Evolutionary conservation across 2,888 invertebrate genomes (phyloP), one percentile per base, ranked within the genome.

Genomic region (Acanthosoma haemorrhoidale): DNA sequence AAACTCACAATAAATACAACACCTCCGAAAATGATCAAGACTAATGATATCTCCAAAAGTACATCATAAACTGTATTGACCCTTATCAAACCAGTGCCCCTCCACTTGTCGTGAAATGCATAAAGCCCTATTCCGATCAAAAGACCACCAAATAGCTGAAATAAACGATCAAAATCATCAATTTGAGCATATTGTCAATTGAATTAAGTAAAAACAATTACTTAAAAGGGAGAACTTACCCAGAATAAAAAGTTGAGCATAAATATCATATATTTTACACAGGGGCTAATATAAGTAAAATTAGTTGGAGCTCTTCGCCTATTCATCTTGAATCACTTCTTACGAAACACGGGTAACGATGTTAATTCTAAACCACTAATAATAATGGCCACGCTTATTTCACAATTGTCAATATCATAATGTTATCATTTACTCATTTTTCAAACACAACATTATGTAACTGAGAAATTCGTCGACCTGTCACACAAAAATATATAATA

Each of bases 1-100:
- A 95, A 96, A 80, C 94, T 94, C 68, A 96, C 93, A 64, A 93
- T 86, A 80, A 96, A 96, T n/a, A 96, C 89, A 6, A 95, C 88
- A 34, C 88, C 88, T 2, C 96, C 95, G 71, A 92, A 87, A 70
- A 95, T 86, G n/a, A 94, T 89, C 81, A 96, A 88, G 68, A 96
- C 88, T 71, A 96, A 83, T 25, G 95, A 94, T 76, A 96, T 89
- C 80, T 96, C 95, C 68, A 96, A 82, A 67, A 96, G 82, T 39
- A 95, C 86, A 81, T 96, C 95, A 78, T 95, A 95, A 11, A 96
- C 86, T 64, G 90, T 93, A 77, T 93, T 91, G 75, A 91, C 81
- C 80, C 90, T 88, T 38, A 94, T 86, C 76, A 90, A 88, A 74
- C 93, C 94, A 21, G 89, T 90, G 18, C 73, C 73, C 57, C 71